phyloP scores from a whole-genome alignment of 2,888 invertebrate genomes.

The Protonemura montana region DNA sequence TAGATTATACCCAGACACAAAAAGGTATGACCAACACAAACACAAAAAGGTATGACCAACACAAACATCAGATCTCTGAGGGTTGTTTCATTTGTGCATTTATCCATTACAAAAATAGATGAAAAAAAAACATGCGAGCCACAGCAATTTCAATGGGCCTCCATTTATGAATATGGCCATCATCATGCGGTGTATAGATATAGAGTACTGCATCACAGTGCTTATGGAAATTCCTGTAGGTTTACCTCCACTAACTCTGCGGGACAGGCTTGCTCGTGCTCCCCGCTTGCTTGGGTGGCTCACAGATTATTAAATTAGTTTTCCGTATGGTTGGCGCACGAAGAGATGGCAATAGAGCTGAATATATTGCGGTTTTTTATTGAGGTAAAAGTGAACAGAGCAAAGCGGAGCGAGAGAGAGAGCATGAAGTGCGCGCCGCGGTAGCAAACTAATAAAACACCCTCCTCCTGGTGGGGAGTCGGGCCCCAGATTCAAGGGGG shows the following conservation, averaged over 20 bases:
- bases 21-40: background rate
- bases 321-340: conserved; percentile 10
- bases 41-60: background rate
- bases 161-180: background rate
- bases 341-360: conserved; percentile 39
- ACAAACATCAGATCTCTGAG: background rate
- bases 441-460: conserved; percentile 42
- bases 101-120: background rate
- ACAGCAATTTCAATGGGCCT: background rate
- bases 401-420: conserved; percentile 37
- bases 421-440: background rate
- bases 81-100: background rate
- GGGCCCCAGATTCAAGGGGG: background rate
- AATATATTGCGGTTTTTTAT: conserved; percentile 42
- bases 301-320: conserved; percentile 42
- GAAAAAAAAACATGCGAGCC: background rate
- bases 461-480: background rate
- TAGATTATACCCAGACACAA: too few species aligned
- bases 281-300: conserved; percentile 1
- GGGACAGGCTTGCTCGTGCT: background rate
- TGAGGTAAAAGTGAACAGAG: conserved; percentile 42
- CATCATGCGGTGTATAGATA: background rate
- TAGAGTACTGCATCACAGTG: background rate
- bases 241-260: background rate
- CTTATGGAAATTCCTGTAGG: background rate